Base-by-base conservation (phyloP, 2,113 vertebrate species). In the Potamarius usumacintae region DNA sequence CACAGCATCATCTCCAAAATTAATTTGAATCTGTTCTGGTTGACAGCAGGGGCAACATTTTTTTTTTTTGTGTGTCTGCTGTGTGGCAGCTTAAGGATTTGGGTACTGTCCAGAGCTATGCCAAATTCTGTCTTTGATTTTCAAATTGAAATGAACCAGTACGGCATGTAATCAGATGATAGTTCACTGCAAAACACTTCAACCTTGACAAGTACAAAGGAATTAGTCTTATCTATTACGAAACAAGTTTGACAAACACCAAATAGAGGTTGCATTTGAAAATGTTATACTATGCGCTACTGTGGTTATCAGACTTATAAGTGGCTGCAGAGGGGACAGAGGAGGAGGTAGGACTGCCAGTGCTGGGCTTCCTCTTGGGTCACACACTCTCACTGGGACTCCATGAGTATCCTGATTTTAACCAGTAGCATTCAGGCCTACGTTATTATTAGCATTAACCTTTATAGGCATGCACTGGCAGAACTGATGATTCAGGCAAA, bases 401-500 rank as follows among this genome's bases (percentile, higher is more conserved):
- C 58, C 82, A 63, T 27, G 57, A 65, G 60, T 69, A 86, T 48
- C 11, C 78, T 85, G 86, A 85, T 83, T 90, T 90, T 90, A 82
- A 88, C 88, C 88, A 88, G 60, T 48, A 79, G 50, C 79, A 91
- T 88, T 87, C 87, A 92, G 87, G 89, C 77, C 88, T 92, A 42
- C 69, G 89, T 85, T 94, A 94, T 94, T 94, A 94, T 94, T 94
- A 95, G 94, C 91, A 92, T 93, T 91, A 94, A 94, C 93, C 93
- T 95, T 95, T 94, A 92, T 87, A 94, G 92, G 93, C 92, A 94
- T 88, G 91, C 83, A 82, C 77, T 82, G 88, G 89, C 84, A 82
- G 88, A 91, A 90, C 89, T 91, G 90, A 85, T 88, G 91, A 91
- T 93, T 92, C 89, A 93, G 81, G 87, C 90, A 82, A 52, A 1